Evolutionary conservation across 2,113 vertebrate species (phyloP), one percentile per base, ranked within the genome.

Genomic region (Microcebus griseorufus): DNA sequence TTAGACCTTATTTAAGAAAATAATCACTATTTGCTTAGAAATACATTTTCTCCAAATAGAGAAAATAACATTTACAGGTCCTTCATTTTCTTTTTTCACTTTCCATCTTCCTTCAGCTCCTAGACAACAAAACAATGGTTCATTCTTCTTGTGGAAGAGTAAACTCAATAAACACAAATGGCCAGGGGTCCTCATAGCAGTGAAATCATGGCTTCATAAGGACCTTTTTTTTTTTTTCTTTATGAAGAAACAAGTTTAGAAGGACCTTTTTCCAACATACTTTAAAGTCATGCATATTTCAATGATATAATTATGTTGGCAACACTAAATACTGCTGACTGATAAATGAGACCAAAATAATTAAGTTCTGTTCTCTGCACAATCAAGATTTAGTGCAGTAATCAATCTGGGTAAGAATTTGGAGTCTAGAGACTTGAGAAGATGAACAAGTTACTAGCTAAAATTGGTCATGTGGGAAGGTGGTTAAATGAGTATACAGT

Each of bases 101-200:
- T 98, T 98, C 98, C 97, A 96, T 98, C 96, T 98, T 98, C 92
- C 96, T 98, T 98, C 97, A 98, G 98, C 97, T 98, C 98, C 97
- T 98, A 98, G 97, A 98, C 97, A 98, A 99, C 97, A 98, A 97
- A 98, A 98, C 98, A 98, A 98, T 93, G 97, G 96, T 97, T 97
- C 98, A 98, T 98, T 98, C 98, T 98, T 98, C 97, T 94, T 93
- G 95, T 95, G 98, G 97, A 98, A 16, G 1, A 98, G 97, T 97
- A 98, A 98, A 98, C 98, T 98, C 98, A 98, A 97, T 98, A 98
- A 98, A 96, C 96, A 93, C 91, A 93, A 98, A 97, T 97, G 96
- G 81, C 87, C 76, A 85, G 48, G 78, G 88, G 58, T 83, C 79
- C 88, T 96, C 93, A 92, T 29, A 95, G 70, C 92, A 97, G 94